Base-by-base conservation (phyloP, 2,797 vertebrate species). In the Danio jaintianensis region DNA sequence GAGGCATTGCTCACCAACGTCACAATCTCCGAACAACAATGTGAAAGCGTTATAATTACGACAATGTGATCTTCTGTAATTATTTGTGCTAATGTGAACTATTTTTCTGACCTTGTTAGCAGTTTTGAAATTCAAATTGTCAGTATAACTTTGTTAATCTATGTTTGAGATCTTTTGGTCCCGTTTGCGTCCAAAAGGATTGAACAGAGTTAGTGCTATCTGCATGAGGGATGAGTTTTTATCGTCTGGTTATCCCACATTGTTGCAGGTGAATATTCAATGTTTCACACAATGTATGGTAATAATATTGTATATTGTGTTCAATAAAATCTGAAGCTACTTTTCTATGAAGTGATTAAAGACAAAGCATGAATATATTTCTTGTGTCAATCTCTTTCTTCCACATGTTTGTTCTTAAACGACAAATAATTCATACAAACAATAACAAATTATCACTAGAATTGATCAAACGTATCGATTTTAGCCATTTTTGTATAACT, bases 281-380 rank as follows among this genome's bases (percentile, higher is more conserved):
- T 93, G 95, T 96, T 96, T 96, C 96, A 97, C 97, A 98, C 95
- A 91, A 95, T 96, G 96, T 98, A 97, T 97, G 96, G 96, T 96
- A 95, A 80, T 93, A 95, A 93, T 97, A 96, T 96, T 97, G 93
- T 98, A 96, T 97, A 97, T 98, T 97, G 97, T 98, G 97, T 95
- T 96, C 92, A 94, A 91, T 94, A 94, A 95, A 96, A 97, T 96
- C 96, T 94, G 92, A 96, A 96, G 93, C 96, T 94, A 96, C 95
- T 98, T 98, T 98, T 98, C 94, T 97, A 98, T 97, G 94, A 97
- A 95, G 95, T 96, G 94, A 98, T 98, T 98, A 98, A 99, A 99
- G 86, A 91, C 86, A 94, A 94, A 96, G 97, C 98, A 98, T 99
- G 98, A 95, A 93, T 93, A 93, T 89, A 89, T 82, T 87, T 52